phyloP scores from a whole-genome alignment of 2,797 vertebrate species.

The Hafferia zeledoni region DNA sequence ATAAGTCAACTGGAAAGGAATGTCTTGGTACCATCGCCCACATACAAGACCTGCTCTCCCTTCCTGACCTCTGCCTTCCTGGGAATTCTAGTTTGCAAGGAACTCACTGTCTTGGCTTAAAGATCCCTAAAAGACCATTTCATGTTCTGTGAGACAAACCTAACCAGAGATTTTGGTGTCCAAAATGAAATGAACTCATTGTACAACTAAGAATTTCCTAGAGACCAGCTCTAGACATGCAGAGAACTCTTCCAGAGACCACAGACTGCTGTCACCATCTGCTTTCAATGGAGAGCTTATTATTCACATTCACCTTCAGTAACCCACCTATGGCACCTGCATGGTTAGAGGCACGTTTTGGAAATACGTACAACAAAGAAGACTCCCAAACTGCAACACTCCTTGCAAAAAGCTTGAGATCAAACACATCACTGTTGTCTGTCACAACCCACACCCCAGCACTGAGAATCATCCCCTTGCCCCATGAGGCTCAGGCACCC shows the following conservation, averaged over 20 bases:
- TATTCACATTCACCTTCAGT: background rate
- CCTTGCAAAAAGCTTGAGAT: background rate
- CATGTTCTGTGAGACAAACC: background rate
- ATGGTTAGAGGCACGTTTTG: background rate
- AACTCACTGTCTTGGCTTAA: background rate
- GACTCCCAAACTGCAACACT: background rate
- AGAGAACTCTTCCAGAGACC: background rate
- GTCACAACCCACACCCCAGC: background rate
- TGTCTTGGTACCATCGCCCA: background rate
- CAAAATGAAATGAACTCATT: background rate
- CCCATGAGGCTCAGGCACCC: background rate
- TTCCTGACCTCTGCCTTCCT: background rate
- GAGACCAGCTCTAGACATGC: background rate
- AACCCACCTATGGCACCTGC: background rate
- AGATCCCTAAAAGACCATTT: background rate
- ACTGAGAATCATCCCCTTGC: background rate
- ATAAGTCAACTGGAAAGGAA: background rate
- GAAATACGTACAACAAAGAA: background rate
- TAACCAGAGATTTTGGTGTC: background rate
- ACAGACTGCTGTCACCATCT: background rate
- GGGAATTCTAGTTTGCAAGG: background rate
- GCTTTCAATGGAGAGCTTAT: background rate
- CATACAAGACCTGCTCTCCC: background rate
- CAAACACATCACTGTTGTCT: background rate
- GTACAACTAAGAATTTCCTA: background rate